A percentile compares a stretch with the other conserved stretches of the same genome.
phyloP scores from a whole-genome alignment of 2,888 invertebrate species.

The Eledona agricola region DNA sequence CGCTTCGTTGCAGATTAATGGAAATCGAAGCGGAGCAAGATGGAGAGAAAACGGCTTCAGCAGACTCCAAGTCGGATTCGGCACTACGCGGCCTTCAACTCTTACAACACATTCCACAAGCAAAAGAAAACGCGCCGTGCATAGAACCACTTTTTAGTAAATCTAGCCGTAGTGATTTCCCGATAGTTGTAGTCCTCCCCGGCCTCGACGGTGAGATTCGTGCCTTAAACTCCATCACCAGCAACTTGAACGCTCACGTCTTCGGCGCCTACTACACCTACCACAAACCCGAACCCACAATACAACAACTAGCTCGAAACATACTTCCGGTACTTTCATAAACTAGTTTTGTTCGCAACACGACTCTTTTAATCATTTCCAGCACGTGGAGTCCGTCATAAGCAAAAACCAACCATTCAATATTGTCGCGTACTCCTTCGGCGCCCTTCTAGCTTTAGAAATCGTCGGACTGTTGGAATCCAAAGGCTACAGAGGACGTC shows the following conservation, averaged over 20 bases:
- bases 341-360: slow-evolving; percentile 29
- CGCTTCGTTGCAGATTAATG: slow-evolving; percentile 58
- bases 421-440: slow-evolving; percentile 89
- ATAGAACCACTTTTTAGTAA: no score
- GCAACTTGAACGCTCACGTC: slow-evolving; percentile 64
- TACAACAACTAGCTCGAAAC: slow-evolving; percentile 65
- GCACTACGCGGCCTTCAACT: no score
- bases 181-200: slow-evolving; percentile 69
- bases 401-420: slow-evolving; percentile 70
- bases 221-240: slow-evolving; percentile 65
- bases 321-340: slow-evolving; percentile 64
- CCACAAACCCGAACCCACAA: slow-evolving; percentile 60
- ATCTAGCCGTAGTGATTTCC: no score
- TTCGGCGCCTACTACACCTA: slow-evolving; percentile 67
- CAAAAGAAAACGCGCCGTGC: slow-evolving; percentile 61
- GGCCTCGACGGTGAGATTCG: slow-evolving; percentile 74
- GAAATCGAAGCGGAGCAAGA: slow-evolving; percentile 66
- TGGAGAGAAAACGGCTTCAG: slow-evolving; percentile 68
- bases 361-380: slow-evolving; percentile 48
- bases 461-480: slow-evolving; percentile 76
- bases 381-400: slow-evolving; percentile 68
- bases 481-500: slow-evolving; percentile 69
- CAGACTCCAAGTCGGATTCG: slow-evolving; percentile 58
- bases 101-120: slow-evolving; percentile 11
- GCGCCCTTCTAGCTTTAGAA: slow-evolving; percentile 80